A percentile compares a stretch with the other conserved stretches of the same genome.
Conservation (phyloP, 2,888 invertebrate species). For the Amiota minor region DNA sequence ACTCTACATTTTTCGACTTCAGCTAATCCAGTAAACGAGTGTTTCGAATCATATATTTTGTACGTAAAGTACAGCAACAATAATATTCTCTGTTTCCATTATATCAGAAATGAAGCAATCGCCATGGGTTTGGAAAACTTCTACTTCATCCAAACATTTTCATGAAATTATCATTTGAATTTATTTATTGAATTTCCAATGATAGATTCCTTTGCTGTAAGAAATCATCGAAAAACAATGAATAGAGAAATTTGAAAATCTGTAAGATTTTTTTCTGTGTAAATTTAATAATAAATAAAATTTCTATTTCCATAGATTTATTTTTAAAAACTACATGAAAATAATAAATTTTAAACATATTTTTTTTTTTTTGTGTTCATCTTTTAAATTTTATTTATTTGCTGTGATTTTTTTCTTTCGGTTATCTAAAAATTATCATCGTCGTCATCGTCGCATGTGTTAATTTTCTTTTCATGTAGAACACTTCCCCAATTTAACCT, state of each 20-base stretch:
- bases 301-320: slow-evolving; percentile 31
- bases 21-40: too few species aligned
- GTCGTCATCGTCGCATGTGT: too few species aligned
- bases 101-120: too few species aligned
- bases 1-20: too few species aligned
- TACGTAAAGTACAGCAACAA: too few species aligned
- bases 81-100: too few species aligned
- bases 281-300: neutral
- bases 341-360: slow-evolving; percentile 38
- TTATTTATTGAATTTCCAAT: neutral
- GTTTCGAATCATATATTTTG: too few species aligned
- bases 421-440: slow-evolving; percentile 41
- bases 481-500: too few species aligned
- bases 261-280: neutral
- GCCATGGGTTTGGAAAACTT: too few species aligned
- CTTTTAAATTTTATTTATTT: slow-evolving; percentile 19
- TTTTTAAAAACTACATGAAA: slow-evolving; percentile 35
- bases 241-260: neutral
- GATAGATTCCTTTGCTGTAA: too few species aligned
- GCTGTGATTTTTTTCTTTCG: slow-evolving; percentile 53
- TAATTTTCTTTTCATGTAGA: too few species aligned
- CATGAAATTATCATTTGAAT: neutral
- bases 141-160: neutral
- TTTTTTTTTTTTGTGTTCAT: slow-evolving; percentile 14
- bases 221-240: neutral